Conservation (phyloP, 2,113 vertebrate species). For the cat (Felis catus) region DNA sequence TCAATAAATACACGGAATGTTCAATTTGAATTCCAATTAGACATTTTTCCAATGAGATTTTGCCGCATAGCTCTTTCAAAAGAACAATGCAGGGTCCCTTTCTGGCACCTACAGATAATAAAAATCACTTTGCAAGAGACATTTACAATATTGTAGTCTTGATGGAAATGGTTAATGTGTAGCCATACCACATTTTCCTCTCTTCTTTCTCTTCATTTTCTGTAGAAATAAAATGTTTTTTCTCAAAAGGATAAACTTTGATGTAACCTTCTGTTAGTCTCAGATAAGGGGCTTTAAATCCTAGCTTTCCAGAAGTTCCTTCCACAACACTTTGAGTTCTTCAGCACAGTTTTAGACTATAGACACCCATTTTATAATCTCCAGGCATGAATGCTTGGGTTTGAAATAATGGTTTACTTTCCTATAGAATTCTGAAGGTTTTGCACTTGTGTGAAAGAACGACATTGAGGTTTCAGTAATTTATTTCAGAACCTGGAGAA, state of each 20-base stretch:
- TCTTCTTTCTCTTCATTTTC: not conserved
- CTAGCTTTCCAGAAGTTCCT: not conserved
- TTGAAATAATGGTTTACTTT: conserved; percentile 7
- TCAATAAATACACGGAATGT: not conserved
- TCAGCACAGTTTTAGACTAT: not conserved
- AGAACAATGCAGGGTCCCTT: not conserved
- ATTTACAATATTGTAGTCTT: not conserved
- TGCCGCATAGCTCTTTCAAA: not conserved
- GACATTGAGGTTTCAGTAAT: not conserved
- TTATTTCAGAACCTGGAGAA: conserved; percentile 30
- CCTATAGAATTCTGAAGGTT: not conserved
- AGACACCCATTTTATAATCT: not conserved
- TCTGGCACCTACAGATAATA: not conserved
- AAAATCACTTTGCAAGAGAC: not conserved
- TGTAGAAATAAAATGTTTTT: not conserved
- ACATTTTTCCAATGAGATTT: not conserved
- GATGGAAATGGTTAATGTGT: not conserved
- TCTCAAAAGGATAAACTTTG: not conserved
- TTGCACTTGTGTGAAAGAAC: not conserved
- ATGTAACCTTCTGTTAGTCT: not conserved
- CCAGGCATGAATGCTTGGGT: not conserved
- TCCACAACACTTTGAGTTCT: not conserved
- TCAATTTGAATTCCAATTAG: not conserved
- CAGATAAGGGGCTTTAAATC: not conserved
- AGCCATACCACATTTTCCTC: not conserved